Evolutionary conservation across 92 coral and sea anemone genomes (phyloP), one percentile per base, ranked within the genome.

Genomic region (Epizoanthus stellaris): DNA sequence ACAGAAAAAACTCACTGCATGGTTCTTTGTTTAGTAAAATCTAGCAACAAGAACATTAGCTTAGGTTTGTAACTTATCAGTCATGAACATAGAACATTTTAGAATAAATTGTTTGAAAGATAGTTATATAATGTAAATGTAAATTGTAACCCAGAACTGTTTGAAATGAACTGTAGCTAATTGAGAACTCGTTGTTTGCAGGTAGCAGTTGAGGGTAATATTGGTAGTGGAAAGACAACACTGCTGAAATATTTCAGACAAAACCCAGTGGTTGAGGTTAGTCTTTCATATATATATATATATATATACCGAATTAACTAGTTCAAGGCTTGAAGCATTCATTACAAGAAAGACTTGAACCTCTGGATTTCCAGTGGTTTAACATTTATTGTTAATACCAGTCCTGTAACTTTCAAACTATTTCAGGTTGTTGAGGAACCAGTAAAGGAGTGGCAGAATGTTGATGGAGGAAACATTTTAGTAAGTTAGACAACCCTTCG

Each of bases 171-270:
- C 7, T 64, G 3, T 60, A 14, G 4, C 15, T 11, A 6, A 15
- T 45, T 1, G 60, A 5, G 54, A 71, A 54, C 81, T 15, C 15
- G 14, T 1, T 68, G 23, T 49, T 38, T 53, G 9, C 73, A 96
- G 99, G 96, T 96, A 56, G 94, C 99, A 49, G 87, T 96, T 65
- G 99, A 96, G 76, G 99, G 99, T 0, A 96, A 96, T 52, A 92
- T 96, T 76, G 99, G 99, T 76, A 94, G 99, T 92, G 99, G 99
- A n/a, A 96, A 96, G 74, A 96, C 99, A 70, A 96, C 98, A 4
- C 88, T 96, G 60, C 77, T 96, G 38, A 93, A 96, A 73, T 96
- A 83, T 68, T 96, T 96, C 85, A 96, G 84, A 76, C 90, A 95
- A 72, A 89, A 94, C 70, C 90, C 98, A 60, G 54, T 85, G 49